Conservation (phyloP, 2,113 vertebrate species). For the Talpa occidentalis region DNA sequence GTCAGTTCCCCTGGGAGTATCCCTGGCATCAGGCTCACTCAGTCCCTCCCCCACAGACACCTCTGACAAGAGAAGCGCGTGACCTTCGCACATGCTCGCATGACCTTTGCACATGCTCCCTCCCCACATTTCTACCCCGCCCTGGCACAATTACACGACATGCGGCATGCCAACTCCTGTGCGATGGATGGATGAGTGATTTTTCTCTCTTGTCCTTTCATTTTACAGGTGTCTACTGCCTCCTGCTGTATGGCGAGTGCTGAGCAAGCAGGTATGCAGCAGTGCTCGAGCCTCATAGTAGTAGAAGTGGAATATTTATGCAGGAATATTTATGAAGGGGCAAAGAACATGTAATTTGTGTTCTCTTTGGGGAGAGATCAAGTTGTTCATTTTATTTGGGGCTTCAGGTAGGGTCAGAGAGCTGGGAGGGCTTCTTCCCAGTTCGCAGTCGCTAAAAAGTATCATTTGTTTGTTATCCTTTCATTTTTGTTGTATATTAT, state of each 20-base stretch:
- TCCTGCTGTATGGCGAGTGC: neutral
- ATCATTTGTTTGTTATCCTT: neutral
- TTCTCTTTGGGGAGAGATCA: no score
- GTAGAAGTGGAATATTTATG: accelerated
- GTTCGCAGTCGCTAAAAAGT: no score
- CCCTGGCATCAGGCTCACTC: neutral
- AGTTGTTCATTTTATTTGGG: no score
- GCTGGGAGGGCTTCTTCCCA: no score
- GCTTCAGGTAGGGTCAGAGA: no score
- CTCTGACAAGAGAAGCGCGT: neutral
- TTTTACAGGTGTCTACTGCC: neutral
- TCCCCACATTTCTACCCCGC: neutral
- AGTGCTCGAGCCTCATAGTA: neutral
- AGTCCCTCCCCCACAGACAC: neutral
- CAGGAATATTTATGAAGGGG: no score
- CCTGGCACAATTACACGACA: neutral
- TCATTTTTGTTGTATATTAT: neutral
- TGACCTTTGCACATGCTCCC: neutral
- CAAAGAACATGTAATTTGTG: neutral
- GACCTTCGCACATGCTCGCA: neutral
- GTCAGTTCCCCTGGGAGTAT: neutral
- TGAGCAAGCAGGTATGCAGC: neutral
- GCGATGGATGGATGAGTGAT: neutral
- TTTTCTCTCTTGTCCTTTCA: neutral
- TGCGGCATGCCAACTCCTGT: neutral